These are phyloP conservation scores for Lacerta agilis DNA, from an alignment of 2,797 vertebrate genomes.

Conservation along the genomic window DNA sequence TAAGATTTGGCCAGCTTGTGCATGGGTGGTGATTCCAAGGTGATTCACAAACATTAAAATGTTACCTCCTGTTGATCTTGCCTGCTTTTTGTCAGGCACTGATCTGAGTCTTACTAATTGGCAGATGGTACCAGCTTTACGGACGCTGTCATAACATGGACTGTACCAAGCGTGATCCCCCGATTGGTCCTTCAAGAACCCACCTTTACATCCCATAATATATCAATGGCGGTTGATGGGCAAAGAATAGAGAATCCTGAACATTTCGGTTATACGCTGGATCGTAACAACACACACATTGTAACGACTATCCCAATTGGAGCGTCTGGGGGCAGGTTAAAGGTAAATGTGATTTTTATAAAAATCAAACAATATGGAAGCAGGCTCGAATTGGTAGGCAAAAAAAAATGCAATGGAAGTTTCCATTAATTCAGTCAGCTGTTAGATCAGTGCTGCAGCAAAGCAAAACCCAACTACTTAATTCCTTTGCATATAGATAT, in stretches of 20 bases:
- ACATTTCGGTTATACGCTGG: constrained; percentile 55
- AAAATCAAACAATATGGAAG: background rate
- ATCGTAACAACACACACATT: constrained; percentile 62
- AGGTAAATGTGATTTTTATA: constrained; percentile 55
- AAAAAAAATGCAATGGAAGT: too few species aligned
- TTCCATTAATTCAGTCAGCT: background rate
- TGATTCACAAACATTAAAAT: background rate
- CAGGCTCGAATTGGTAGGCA: too few species aligned
- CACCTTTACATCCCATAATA: constrained; percentile 64
- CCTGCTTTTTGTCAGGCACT: background rate
- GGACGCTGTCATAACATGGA: constrained; percentile 49
- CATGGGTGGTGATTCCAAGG: background rate
- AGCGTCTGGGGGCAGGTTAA: constrained; percentile 61
- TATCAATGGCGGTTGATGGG: constrained; percentile 60
- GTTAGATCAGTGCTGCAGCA: background rate
- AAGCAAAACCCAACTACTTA: background rate
- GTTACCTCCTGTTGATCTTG: background rate
- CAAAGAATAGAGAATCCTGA: constrained; percentile 43
- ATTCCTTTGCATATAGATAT: background rate
- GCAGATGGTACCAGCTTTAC: constrained; percentile 72
- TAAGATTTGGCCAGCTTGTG: background rate
- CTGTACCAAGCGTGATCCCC: constrained; percentile 64
- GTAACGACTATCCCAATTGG: constrained; percentile 64
- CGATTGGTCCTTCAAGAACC: constrained; percentile 63
- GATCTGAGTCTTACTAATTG: constrained; percentile 15